These are phyloP conservation scores for Passer domesticus DNA, from an alignment of 2,113 vertebrate genomes.

Conservation along the genomic window DNA sequence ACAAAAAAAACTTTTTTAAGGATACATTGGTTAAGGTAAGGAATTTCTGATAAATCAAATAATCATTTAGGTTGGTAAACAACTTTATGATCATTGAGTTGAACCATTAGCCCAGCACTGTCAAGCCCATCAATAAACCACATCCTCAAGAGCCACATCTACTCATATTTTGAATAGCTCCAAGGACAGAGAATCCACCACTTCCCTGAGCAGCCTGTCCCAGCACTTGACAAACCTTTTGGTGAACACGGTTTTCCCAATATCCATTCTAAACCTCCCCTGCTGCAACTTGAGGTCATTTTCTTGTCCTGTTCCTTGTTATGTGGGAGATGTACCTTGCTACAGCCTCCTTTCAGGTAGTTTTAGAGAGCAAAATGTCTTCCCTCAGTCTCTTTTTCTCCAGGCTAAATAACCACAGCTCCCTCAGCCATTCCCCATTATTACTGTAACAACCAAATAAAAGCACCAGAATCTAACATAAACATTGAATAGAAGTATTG, in stretches of 20 bases:
- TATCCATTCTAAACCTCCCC: not conserved
- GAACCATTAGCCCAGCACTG: fast-evolving
- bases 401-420: not conserved
- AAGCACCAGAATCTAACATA: not conserved
- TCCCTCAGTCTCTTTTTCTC: not conserved
- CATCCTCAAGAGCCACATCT: not conserved
- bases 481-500: not conserved
- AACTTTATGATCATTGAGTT: not conserved
- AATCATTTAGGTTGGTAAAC: not conserved
- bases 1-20: not conserved
- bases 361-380: not conserved
- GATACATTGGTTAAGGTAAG: not conserved
- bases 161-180: not conserved
- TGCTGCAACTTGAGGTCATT: not conserved
- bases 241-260: not conserved
- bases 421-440: not conserved
- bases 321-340: not conserved
- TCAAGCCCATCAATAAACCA: not conserved
- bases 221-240: not conserved
- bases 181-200: not conserved
- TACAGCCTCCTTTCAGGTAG: not conserved
- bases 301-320: fast-evolving
- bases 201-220: not conserved
- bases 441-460: not conserved
- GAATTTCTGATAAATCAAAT: not conserved